Percentiles rank a stretch among this genome's conserved stretches.
Evolutionary conservation across 2,888 invertebrate genomes (phyloP).

Genomic region (Pediacus dermestoides): DNA sequence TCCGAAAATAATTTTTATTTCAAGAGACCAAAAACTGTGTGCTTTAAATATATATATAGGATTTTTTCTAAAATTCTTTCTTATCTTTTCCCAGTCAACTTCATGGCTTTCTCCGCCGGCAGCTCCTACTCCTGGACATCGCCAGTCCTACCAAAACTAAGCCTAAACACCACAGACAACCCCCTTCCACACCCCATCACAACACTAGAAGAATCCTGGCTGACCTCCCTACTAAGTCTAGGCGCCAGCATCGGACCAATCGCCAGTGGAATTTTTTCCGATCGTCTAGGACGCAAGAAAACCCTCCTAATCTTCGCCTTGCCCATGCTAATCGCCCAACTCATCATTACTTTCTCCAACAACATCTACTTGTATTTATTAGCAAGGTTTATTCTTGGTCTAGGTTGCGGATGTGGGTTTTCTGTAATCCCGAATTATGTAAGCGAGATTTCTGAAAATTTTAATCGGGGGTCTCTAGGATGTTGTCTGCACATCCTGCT

Average conservation of each 20-base stretch:
- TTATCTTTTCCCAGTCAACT: constrained; percentile 17
- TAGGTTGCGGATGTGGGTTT: constrained; percentile 65
- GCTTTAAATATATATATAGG: too few relatives aligned
- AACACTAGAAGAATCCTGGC: constrained; percentile 22
- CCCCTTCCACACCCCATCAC: constrained; percentile 16
- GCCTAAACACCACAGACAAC: constrained; percentile 11
- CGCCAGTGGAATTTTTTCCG: constrained; percentile 17
- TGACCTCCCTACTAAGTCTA: constrained; percentile 22
- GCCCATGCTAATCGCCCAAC: constrained; percentile 57
- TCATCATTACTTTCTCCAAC: constrained; percentile 21
- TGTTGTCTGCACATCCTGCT: constrained; percentile 71
- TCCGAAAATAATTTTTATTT: too few relatives aligned
- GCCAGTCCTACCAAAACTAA: constrained; percentile 19
- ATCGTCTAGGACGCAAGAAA: constrained; percentile 58
- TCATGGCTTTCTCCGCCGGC: constrained; percentile 14
- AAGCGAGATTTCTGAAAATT: constrained; percentile 77
- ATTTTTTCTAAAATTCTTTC: too few relatives aligned
- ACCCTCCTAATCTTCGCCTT: constrained; percentile 59
- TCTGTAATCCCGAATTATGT: constrained; percentile 78
- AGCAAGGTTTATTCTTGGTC: constrained; percentile 59
- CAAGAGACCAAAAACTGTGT: too few relatives aligned
- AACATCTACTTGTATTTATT: constrained; percentile 44
- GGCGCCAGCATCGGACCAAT: constrained; percentile 24
- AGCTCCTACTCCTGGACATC: constrained; percentile 20
- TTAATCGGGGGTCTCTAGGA: constrained; percentile 67